phyloP scores from a whole-genome alignment of 2,888 invertebrate species.

The Drosophila prostipennis region DNA sequence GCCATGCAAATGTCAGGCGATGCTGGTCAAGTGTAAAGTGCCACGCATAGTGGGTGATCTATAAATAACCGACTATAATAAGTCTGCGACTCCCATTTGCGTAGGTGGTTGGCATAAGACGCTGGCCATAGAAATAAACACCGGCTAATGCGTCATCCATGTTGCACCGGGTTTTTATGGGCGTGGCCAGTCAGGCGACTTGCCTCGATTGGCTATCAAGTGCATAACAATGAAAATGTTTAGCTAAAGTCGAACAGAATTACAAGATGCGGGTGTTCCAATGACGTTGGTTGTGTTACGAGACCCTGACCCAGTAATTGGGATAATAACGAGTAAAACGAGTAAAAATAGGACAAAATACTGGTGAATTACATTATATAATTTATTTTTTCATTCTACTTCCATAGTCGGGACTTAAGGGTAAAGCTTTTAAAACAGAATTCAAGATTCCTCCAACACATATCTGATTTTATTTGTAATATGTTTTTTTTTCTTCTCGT shows the following conservation, averaged over 20 bases:
- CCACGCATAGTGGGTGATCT: constrained; percentile 30
- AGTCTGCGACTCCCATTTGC: constrained; percentile 39
- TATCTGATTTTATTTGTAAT: no score
- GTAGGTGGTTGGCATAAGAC: constrained; percentile 26
- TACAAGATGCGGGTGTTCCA: constrained; percentile 24
- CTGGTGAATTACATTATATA: no score
- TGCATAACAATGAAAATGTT: constrained; percentile 9
- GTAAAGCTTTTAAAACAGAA: no score
- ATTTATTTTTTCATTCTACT: no score
- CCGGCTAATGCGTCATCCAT: constrained; percentile 50
- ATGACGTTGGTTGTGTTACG: constrained; percentile 26
- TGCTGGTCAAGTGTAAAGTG: constrained; percentile 31
- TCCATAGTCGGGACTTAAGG: no score
- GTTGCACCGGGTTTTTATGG: constrained; percentile 5
- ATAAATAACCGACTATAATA: constrained; percentile 46
- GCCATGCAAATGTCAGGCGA: constrained; percentile 60
- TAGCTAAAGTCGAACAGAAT: constrained; percentile 2
- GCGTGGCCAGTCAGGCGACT: background rate
- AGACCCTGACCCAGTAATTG: background rate
- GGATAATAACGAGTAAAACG: background rate
- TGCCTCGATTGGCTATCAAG: constrained; percentile 5
- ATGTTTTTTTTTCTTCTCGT: no score
- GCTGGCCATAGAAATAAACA: constrained; percentile 25
- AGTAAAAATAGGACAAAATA: no score
- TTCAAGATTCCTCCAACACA: no score